Evolutionary conservation across 2,113 vertebrate species (phyloP).

Genomic region (Myocastor coypus): DNA sequence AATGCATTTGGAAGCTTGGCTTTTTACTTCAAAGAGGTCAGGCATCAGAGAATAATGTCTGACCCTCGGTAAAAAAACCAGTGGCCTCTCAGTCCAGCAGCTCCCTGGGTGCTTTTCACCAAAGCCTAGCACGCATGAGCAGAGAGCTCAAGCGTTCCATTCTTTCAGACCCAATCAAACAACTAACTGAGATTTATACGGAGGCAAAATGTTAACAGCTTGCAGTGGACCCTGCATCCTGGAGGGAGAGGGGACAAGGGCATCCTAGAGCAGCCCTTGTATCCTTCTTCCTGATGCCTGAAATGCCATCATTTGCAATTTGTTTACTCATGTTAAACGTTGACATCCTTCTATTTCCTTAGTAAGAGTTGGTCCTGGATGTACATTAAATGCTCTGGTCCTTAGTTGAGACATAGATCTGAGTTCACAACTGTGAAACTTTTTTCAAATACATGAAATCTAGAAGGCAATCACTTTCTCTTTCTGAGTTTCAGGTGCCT

Average conservation of each 20-base stretch:
- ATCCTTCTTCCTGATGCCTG: background rate
- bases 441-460: background rate
- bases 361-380: background rate
- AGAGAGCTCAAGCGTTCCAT: background rate
- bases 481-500: background rate
- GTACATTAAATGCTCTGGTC: background rate
- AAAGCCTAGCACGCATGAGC: background rate
- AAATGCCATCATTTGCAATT: background rate
- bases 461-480: background rate
- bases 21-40: background rate
- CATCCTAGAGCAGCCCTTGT: fast-evolving
- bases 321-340: background rate
- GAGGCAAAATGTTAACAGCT: background rate
- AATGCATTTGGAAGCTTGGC: background rate
- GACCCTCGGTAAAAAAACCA: background rate
- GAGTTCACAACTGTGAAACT: background rate
- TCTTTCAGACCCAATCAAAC: background rate
- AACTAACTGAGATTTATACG: background rate
- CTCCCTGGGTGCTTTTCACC: background rate
- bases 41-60: conserved; percentile 46
- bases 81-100: background rate
- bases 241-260: background rate
- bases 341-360: background rate
- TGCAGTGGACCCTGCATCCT: background rate
- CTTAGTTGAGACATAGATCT: background rate